Evolutionary conservation across 2,888 invertebrate species (phyloP).

Genomic region (Carcina quercana): DNA sequence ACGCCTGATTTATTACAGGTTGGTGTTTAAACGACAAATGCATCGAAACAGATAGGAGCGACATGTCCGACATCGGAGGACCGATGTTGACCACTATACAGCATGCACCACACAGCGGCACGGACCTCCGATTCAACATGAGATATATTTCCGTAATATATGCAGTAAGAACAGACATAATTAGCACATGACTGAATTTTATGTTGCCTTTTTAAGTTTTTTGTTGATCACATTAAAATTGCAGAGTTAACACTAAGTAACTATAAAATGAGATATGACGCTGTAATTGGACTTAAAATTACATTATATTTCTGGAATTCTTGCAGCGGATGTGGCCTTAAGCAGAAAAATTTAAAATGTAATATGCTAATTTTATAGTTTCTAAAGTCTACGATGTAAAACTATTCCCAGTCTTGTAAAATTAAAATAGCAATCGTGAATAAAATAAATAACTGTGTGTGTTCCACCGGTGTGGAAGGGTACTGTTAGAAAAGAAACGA

Average conservation of each 20-base stretch:
- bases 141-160: constrained; percentile 28
- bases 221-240: constrained; percentile 2
- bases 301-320: not conserved
- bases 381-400: too few species aligned
- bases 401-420: too few species aligned
- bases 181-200: constrained; percentile 4
- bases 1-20: constrained; percentile 72
- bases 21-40: constrained; percentile 75
- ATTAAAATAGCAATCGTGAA: too few species aligned
- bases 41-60: constrained; percentile 74
- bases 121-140: constrained; percentile 26
- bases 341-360: too few species aligned
- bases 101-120: constrained; percentile 38
- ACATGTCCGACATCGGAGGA: constrained; percentile 72
- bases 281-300: constrained; percentile 5
- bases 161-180: constrained; percentile 3
- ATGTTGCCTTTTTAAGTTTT: constrained; percentile 1
- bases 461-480: too few species aligned
- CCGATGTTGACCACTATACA: constrained; percentile 64
- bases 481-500: too few species aligned
- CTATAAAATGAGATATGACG: constrained; percentile 4
- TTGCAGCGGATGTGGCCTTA: not conserved
- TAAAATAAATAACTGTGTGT: too few species aligned
- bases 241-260: constrained; percentile 4
- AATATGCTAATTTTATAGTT: too few species aligned